Evolutionary conservation across 2,113 vertebrate genomes (phyloP), one percentile per base, ranked within the genome.

Genomic region (Pedetes capensis): DNA sequence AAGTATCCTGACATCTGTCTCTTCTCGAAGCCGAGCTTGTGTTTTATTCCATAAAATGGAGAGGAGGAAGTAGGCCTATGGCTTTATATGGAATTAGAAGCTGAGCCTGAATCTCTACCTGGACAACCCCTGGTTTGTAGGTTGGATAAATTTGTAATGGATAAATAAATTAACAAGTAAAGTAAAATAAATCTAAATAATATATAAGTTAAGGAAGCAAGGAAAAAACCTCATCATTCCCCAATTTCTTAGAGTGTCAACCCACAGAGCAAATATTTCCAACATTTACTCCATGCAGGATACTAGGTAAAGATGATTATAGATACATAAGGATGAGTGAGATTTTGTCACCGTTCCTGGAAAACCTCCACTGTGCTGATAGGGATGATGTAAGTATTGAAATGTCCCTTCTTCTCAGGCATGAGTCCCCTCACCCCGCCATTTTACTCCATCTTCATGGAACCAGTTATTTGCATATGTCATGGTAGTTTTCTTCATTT

Each of bases 381-480:
- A 39, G 39, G 3, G 1, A 22, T 64, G 34, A n/a, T 16, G 11
- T 49, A 17, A 17, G 6, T 23, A 18, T 42, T 14, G 4, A 92
- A 53, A 2, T 39, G 4, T 12, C 55, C 10, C 6, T 44, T 57
- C 17, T 0, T 2, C 5, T 55, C n/a, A 16, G 23, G 20, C 10
- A 39, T 49, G 8, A 17, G 23, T 23, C 27, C 11, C 8, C 22
- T 29, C 17, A n/a, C 42, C 5, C 42, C 47, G 5, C 1, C 25
- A 25, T 49, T 61, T 32, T 8, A 37, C 22, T 11, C 8, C 12
- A 53, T 29, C n/a, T 34, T 79, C 64, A 34, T 8, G 25, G 7
- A 51, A 42, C 27, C 14, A 4, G 51, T 23, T 27, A 63, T 63
- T 42, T 18, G 9, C 8, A 64, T n/a, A 37, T 23, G 29, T 57